Base-by-base conservation (phyloP, 2,113 vertebrate genomes). In the Panthera tigris region DNA sequence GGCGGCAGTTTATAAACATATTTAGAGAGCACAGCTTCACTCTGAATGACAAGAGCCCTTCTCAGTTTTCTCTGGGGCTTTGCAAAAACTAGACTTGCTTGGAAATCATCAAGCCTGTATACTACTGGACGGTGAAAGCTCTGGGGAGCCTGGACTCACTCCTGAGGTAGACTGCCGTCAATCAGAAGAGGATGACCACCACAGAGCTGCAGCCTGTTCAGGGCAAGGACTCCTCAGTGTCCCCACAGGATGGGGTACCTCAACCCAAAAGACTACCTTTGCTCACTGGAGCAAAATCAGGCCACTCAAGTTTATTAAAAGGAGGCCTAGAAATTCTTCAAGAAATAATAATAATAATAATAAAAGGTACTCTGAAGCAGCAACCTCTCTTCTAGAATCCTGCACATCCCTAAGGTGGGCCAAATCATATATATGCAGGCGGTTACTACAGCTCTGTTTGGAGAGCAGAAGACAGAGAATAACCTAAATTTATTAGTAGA, bases 1-100 rank as follows among this genome's bases (percentile, higher is more conserved):
- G 52, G 36, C 31, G 66, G n/a, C 39, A 73, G 71, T 79, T 66
- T 78, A 6, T 33, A 89, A 55, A 74, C 27, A 85, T 13, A 86
- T 36, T 84, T 27, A 86, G 88, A 90, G 36, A 21, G 31, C 31
- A 50, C 52, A 78, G 66, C 65, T 82, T 71, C 57, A 55, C 52
- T 52, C 91, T 66, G 50, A 95, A 89, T 76, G 41, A 74, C 27
- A 78, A 86, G 36, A 82, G 33, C 39, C 48, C n/a, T 27, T 73
- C 89, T 89, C 55, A 82, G 19, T 66, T 86, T 65, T 69, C 55
- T 97, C 31, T 81, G 33, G 19, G 91, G 50, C 63, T 88, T 97
- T 63, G 68, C 39, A 55, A 79, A 61, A 78, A 81, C 50, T 82
- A 13, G 18, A 65, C 19, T 82, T 25, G 91, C 89, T 86, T 36